These are phyloP conservation scores for Pomatorhinus ruficollis DNA, from an alignment of 2,113 vertebrate genomes.

Conservation along the genomic window DNA sequence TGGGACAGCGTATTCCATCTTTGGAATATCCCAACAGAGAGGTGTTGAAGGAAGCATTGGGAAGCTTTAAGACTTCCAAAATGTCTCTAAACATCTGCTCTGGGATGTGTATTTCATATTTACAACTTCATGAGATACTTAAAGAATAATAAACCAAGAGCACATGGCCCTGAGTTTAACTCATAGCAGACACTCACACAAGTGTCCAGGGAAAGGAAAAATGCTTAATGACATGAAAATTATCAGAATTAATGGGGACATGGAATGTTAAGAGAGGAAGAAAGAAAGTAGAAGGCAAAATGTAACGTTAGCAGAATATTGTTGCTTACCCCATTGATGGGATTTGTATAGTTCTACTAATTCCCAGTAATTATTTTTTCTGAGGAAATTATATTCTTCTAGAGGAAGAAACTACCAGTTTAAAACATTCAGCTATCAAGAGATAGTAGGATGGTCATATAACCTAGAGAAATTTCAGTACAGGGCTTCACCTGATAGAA, in stretches of 20 bases:
- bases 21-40: not conserved
- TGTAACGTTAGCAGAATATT: not conserved
- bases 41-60: not conserved
- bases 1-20: not conserved
- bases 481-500: not conserved
- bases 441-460: not conserved
- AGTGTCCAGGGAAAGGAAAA: not conserved
- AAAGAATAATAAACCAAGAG: not conserved
- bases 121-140: not conserved
- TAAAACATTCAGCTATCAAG: not conserved
- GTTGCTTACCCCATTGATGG: not conserved
- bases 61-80: not conserved
- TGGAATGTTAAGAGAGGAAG: not conserved
- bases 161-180: not conserved
- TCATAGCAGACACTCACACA: not conserved
- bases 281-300: not conserved
- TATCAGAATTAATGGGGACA: not conserved
- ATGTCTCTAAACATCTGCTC: not conserved
- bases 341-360: not conserved
- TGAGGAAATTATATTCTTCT: not conserved
- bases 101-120: not conserved
- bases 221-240: not conserved
- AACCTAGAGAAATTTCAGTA: not conserved
- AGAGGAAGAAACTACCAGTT: not conserved
- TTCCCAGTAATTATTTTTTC: not conserved